Conservation (phyloP, 2,797 vertebrate genomes). For the Leptodactylus fallax region DNA sequence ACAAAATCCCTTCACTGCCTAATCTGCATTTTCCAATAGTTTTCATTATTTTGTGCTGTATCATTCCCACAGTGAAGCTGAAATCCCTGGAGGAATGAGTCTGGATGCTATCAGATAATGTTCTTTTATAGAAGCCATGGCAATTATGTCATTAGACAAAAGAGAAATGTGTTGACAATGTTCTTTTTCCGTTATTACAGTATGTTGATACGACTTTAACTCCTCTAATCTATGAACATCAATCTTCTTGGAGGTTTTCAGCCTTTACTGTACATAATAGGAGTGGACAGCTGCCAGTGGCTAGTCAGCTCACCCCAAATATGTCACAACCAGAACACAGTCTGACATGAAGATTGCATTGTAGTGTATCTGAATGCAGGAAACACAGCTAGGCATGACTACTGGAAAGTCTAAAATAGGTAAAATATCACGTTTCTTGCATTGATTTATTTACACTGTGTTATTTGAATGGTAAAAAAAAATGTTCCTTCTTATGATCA, state of each 20-base stretch:
- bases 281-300: conserved; percentile 60
- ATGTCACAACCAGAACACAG: conserved; percentile 48
- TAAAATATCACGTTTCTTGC: neutral
- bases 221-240: neutral
- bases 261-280: conserved; percentile 42
- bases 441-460: neutral
- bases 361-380: neutral
- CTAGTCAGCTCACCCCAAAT: conserved; percentile 57
- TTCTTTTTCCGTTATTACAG: neutral
- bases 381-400: neutral
- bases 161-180: neutral
- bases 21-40: neutral
- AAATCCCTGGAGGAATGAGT: conserved; percentile 7
- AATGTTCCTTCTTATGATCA: neutral
- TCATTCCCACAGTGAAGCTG: neutral
- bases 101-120: conserved; percentile 18
- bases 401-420: neutral
- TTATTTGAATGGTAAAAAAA: neutral
- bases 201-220: neutral
- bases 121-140: neutral
- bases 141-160: conserved; percentile 21
- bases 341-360: conserved; percentile 14
- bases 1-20: neutral
- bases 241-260: neutral
- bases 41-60: conserved; percentile 2